These are phyloP conservation scores for Eristalinus aeneus DNA, from an alignment of 2,888 invertebrate genomes.

Conservation along the genomic window DNA sequence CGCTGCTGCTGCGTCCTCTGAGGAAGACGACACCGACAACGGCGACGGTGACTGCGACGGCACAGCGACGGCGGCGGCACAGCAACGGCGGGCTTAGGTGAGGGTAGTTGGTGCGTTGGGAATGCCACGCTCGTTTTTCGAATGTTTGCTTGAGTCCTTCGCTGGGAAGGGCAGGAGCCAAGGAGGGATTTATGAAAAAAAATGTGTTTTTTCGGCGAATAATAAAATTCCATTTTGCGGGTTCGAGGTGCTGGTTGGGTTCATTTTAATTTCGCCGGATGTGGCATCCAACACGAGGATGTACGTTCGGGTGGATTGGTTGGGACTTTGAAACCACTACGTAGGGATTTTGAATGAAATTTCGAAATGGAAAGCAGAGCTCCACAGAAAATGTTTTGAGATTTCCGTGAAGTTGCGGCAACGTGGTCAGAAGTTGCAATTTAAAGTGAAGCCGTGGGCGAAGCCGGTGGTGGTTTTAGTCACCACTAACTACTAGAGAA, in stretches of 20 bases:
- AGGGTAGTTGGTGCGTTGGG: background rate
- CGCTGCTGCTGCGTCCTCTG: background rate
- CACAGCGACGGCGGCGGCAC: too few relatives aligned
- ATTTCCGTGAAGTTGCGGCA: too few relatives aligned
- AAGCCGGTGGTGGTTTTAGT: too few relatives aligned
- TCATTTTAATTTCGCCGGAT: constrained; percentile 4
- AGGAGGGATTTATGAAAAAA: background rate
- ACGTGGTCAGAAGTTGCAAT: too few relatives aligned
- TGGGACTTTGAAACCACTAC: too few relatives aligned
- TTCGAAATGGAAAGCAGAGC: too few relatives aligned
- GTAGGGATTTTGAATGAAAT: too few relatives aligned
- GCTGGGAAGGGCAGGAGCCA: background rate
- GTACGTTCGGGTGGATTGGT: background rate
- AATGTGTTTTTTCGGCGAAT: background rate
- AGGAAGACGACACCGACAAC: background rate
- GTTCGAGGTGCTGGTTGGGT: background rate
- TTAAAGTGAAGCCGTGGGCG: too few relatives aligned
- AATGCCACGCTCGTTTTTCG: background rate
- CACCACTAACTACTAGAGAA: too few relatives aligned
- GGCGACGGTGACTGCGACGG: background rate
- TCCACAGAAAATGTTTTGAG: too few relatives aligned
- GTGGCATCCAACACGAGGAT: constrained; percentile 14
- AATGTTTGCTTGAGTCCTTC: background rate
- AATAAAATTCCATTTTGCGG: constrained; percentile 16
- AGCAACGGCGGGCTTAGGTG: background rate